Evolutionary conservation across 2,888 invertebrate species (phyloP).

Genomic region (Stenurella melanura): DNA sequence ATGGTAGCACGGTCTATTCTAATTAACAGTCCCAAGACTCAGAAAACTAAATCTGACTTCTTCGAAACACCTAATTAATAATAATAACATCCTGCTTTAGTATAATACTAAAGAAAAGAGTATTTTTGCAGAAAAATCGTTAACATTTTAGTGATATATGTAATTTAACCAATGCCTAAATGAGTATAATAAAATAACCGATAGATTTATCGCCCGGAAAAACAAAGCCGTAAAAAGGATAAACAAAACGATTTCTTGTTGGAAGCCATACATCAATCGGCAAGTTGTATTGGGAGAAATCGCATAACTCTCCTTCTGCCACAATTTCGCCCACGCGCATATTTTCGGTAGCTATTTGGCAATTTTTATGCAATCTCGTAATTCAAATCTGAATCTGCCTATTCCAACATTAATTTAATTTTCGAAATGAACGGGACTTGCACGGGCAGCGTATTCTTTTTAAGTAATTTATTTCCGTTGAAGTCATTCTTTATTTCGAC

Average conservation of each 20-base stretch:
- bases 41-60: no score
- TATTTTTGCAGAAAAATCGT: background rate
- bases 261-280: conserved; percentile 8
- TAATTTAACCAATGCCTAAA: background rate
- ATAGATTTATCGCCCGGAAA: background rate
- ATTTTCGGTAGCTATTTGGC: background rate
- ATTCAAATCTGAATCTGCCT: background rate
- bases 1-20: no score
- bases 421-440: background rate
- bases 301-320: conserved; percentile 5
- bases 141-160: conserved; percentile 5
- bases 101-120: no score
- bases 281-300: conserved; percentile 7
- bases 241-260: conserved; percentile 4
- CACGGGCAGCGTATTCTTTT: background rate
- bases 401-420: background rate
- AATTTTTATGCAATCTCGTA: background rate
- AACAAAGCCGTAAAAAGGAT: conserved; percentile 5
- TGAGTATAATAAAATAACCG: background rate
- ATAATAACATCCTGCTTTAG: no score
- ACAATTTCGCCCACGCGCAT: background rate
- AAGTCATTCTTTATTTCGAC: background rate
- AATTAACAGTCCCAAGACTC: no score
- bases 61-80: no score
- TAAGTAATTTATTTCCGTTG: background rate